Percentiles rank a stretch among this genome's conserved stretches.
Evolutionary conservation across 2,113 vertebrate genomes (phyloP).

Genomic region (Neolamprologus cancellatus): DNA sequence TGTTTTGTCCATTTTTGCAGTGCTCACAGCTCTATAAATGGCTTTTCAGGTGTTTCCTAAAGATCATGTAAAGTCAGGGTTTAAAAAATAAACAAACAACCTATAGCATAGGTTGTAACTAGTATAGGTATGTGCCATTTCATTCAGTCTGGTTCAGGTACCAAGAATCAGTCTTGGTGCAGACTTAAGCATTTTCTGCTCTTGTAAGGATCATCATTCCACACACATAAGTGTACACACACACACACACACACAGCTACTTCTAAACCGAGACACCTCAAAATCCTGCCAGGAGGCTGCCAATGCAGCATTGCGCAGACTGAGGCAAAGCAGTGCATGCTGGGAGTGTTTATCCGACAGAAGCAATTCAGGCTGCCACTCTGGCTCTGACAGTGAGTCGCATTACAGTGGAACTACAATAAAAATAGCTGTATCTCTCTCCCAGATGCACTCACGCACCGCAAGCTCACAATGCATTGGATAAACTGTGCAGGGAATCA

Average conservation of each 20-base stretch:
- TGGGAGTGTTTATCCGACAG: conserved; percentile 66
- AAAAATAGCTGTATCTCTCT: conserved; percentile 42
- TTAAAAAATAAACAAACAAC: not conserved
- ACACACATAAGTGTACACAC: not conserved
- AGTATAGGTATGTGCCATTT: no score
- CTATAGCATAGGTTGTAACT: not conserved
- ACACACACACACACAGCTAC: not conserved
- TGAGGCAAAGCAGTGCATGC: conserved; percentile 63
- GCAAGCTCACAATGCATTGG: not conserved
- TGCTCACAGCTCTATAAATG: not conserved
- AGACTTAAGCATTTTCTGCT: conserved; percentile 18
- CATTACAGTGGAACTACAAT: conserved; percentile 52
- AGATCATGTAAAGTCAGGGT: not conserved
- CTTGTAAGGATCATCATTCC: conserved; percentile 38
- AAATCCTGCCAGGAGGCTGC: conserved; percentile 56
- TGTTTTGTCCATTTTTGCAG: not conserved
- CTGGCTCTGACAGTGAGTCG: conserved; percentile 50
- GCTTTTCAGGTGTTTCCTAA: not conserved
- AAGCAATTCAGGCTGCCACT: conserved; percentile 61
- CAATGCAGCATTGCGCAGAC: conserved; percentile 59
- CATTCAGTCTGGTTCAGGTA: no score
- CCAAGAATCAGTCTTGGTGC: conserved; percentile 6
- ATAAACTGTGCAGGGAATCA: not conserved
- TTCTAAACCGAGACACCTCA: conserved; percentile 52
- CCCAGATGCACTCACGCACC: not conserved